Evolutionary conservation across 2,888 invertebrate species (phyloP).

Genomic region (Disparrhopalites patrizii): DNA sequence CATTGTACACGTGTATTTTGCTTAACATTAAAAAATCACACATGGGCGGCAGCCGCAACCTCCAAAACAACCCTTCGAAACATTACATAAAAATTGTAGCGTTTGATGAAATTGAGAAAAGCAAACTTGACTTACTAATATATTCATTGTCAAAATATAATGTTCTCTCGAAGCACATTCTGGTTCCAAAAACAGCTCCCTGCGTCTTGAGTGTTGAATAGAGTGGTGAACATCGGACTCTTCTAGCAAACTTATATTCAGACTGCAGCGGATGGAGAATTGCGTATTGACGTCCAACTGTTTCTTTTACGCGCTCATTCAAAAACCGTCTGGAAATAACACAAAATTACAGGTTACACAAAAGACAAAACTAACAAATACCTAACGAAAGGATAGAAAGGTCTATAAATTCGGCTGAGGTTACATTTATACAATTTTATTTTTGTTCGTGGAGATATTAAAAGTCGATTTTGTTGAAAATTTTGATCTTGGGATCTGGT

Average conservation of each 20-base stretch:
- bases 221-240: conserved; percentile 64
- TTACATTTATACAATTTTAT: too few relatives aligned
- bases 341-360: background rate
- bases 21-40: too few relatives aligned
- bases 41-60: too few relatives aligned
- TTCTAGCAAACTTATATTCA: conserved; percentile 61
- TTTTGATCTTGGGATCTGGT: too few relatives aligned
- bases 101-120: too few relatives aligned
- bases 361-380: background rate
- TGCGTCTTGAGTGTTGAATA: conserved; percentile 62
- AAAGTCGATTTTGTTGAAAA: background rate
- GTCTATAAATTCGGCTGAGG: too few relatives aligned
- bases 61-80: too few relatives aligned
- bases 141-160: conserved; percentile 62
- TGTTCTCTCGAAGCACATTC: conserved; percentile 69
- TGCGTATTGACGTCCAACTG: conserved; percentile 57
- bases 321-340: conserved; percentile 52
- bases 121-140: conserved; percentile 53
- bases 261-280: conserved; percentile 57
- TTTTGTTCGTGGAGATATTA: too few relatives aligned
- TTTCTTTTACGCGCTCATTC: conserved; percentile 62
- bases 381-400: too few relatives aligned
- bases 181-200: conserved; percentile 65
- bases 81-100: too few relatives aligned
- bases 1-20: too few relatives aligned